phyloP scores from a whole-genome alignment of 1,140 invertebrate species.

The Leptopilina clavipes region DNA sequence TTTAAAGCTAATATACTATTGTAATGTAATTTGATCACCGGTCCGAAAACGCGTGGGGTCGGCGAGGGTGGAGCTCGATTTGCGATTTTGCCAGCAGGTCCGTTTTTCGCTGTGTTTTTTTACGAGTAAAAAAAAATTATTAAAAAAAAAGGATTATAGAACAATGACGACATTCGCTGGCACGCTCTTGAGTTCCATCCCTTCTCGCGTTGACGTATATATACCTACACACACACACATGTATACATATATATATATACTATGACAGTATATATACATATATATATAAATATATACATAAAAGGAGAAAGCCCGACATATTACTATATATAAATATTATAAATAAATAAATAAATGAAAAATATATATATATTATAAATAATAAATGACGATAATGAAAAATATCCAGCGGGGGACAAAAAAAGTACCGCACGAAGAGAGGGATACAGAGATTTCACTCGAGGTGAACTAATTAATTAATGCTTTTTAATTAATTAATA shows the following conservation, averaged over 20 bases:
- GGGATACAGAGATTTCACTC: conserved; percentile 29
- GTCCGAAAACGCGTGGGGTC: conserved; percentile 52
- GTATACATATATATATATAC: conserved; percentile 46
- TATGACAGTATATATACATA: conserved; percentile 49
- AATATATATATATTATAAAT: conserved; percentile 50
- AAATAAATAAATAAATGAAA: conserved; percentile 54
- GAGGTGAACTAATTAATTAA: conserved; percentile 40
- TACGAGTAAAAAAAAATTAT: conserved; percentile 47
- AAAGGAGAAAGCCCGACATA: conserved; percentile 55
- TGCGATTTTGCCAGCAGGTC: conserved; percentile 41
- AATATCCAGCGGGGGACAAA: conserved; percentile 38
- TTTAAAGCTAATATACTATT: conserved; percentile 65
- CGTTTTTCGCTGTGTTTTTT: conserved; percentile 46
- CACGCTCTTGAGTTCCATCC: conserved; percentile 53
- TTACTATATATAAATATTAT: conserved; percentile 43
- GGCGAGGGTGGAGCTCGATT: conserved; percentile 49
- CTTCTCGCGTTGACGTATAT: conserved; percentile 51
- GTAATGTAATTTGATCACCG: conserved; percentile 63
- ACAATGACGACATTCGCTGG: conserved; percentile 45
- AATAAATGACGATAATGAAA: conserved; percentile 41
- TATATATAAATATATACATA: conserved; percentile 53
- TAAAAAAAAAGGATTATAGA: conserved; percentile 50
- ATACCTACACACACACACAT: conserved; percentile 53
- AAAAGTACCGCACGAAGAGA: conserved; percentile 41
- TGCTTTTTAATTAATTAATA: conserved; percentile 27